A percentile compares a stretch with the other conserved stretches of the same genome.
Conservation (phyloP, 2,888 invertebrate species). For the Lasius fuliginosus region DNA sequence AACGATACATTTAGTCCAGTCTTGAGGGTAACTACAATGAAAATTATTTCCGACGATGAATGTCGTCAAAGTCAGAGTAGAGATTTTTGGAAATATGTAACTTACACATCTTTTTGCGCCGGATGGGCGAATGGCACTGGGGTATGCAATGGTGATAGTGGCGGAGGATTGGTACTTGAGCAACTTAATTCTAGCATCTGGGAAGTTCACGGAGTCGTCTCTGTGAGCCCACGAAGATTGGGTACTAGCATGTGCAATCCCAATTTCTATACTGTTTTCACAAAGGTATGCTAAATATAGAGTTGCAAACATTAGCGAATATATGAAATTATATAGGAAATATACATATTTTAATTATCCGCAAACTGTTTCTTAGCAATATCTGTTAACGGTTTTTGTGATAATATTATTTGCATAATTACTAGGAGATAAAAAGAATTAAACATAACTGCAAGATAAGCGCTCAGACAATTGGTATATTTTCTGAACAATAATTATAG, state of each 20-base stretch:
- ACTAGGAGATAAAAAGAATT: neutral
- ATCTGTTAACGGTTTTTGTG: neutral
- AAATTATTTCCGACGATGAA: constrained; percentile 87
- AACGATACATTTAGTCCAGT: constrained; percentile 87
- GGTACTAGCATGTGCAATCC: constrained; percentile 85
- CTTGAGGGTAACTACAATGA: constrained; percentile 87
- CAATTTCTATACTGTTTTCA: constrained; percentile 86
- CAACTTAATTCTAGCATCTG: constrained; percentile 79
- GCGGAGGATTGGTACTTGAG: constrained; percentile 87
- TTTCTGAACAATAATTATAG: neutral
- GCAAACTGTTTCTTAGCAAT: neutral
- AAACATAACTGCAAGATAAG: neutral
- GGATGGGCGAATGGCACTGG: constrained; percentile 88
- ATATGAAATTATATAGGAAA: neutral
- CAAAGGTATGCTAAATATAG: constrained; percentile 83
- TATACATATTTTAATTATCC: neutral
- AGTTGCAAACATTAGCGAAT: neutral
- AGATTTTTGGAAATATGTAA: constrained; percentile 87
- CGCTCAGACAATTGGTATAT: neutral
- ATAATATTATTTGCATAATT: neutral
- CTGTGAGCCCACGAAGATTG: constrained; percentile 85
- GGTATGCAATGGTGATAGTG: constrained; percentile 90
- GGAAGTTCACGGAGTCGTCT: constrained; percentile 86
- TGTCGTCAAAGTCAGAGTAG: constrained; percentile 87
- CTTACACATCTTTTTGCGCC: constrained; percentile 89